Evolutionary conservation across 2,113 vertebrate genomes (phyloP), one percentile per base, ranked within the genome.

Genomic region (Triplophysa siluroides): DNA sequence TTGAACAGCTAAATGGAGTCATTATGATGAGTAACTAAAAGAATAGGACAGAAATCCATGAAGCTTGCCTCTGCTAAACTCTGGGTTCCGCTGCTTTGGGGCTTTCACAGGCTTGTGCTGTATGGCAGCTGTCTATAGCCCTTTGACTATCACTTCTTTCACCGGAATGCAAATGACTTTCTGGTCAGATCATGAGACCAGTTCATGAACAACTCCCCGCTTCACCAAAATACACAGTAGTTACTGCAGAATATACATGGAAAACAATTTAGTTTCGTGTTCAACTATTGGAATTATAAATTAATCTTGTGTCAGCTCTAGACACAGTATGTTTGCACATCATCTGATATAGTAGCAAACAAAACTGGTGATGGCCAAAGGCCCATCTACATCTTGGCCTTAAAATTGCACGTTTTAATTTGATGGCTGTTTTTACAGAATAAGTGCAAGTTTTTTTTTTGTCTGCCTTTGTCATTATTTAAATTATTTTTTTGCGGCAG

Each of bases 11-110:
- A 93, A 94, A 93, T 93, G 91, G 92, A 91, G 87, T 91, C 92
- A 93, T 94, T 93, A 92, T 93, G 91, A 92, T 86, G 87, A 92
- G 90, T 92, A 92, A 93, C 92, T 94, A 92, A 94, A 93, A 92
- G 88, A 93, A 92, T 90, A 88, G 87, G 43, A 81, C 88, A 79
- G 78, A 92, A 91, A 86, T 90, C 86, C 91, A 87, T 82, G 69
- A 83, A 90, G 88, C 82, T 88, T 63, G 85, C 64, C 83, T 90
- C 84, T 90, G 86, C 85, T 81, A 72, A 81, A 77, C 88, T 90
- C 86, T 89, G 85, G 87, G 88, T 91, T 86, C 79, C 74, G 82
- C 67, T 64, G 60, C 79, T 43, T 77, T 79, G 62, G 75, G 83
- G 69, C 69, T 84, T 86, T 90, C 86, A 78, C 72, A 72, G 87